Conservation (phyloP, 2,113 vertebrate genomes). For the Vulpes vulpes region DNA sequence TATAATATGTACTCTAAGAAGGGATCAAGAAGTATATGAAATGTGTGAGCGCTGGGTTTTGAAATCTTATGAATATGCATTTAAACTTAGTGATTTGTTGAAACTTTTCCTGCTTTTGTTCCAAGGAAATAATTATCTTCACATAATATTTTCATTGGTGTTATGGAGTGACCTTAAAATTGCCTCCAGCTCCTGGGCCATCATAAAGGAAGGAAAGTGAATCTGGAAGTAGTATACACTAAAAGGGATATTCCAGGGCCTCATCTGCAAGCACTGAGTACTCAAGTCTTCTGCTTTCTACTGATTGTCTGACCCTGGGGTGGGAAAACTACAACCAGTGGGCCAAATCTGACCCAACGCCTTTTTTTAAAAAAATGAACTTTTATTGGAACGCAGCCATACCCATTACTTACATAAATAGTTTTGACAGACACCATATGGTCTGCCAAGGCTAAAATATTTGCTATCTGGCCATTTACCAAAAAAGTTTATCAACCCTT, state of each 20-base stretch:
- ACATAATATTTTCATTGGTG: conserved; percentile 47
- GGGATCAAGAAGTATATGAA: conserved; percentile 60
- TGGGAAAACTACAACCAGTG: background rate
- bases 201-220: background rate
- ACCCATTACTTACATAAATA: background rate
- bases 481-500: background rate
- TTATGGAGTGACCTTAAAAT: background rate
- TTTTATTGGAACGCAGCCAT: conserved; percentile 3
- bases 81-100: conserved; percentile 33
- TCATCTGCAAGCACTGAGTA: fast-evolving
- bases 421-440: background rate
- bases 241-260: background rate
- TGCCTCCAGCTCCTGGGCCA: background rate
- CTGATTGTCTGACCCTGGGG: background rate
- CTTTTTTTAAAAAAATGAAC: background rate
- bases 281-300: background rate
- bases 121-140: conserved; percentile 1
- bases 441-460: conserved; percentile 20
- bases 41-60: conserved; percentile 58
- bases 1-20: conserved; percentile 69
- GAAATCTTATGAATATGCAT: conserved; percentile 24
- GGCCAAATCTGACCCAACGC: background rate
- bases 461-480: background rate
- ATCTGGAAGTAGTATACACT: too few species aligned
- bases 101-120: conserved; percentile 18